phyloP scores from a whole-genome alignment of 2,888 invertebrate species.

The Callyntrura guangdongensis region DNA sequence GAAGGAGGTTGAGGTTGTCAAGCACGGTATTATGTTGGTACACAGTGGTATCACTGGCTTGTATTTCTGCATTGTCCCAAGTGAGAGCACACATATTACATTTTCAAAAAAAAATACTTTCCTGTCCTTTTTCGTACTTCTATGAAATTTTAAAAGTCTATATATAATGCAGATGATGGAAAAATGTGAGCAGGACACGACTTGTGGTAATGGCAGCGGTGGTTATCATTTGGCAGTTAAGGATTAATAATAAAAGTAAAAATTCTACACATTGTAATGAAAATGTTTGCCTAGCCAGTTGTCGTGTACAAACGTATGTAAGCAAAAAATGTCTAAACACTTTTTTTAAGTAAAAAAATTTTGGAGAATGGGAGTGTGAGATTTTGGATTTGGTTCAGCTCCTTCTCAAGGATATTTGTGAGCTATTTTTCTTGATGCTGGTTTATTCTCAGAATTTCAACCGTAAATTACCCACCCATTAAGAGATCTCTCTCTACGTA shows the following conservation, averaged over 20 bases:
- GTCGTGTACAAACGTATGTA: conserved; percentile 38
- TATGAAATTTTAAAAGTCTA: conserved; percentile 28
- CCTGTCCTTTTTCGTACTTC: conserved; percentile 32
- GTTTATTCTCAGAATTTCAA: conserved; percentile 73
- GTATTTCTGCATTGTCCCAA: not conserved
- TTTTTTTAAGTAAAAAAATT: conserved; percentile 66
- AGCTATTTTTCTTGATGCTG: conserved; percentile 66
- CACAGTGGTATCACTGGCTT: no score
- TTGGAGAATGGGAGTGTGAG: conserved; percentile 78
- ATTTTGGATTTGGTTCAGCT: conserved; percentile 79
- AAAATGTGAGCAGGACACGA: not conserved
- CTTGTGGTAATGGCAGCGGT: not conserved
- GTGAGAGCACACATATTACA: not conserved
- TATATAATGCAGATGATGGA: not conserved
- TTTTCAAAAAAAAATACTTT: conserved; percentile 33
- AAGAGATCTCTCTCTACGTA: conserved; percentile 50
- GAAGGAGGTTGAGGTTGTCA: conserved; percentile 75
- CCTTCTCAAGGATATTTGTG: conserved; percentile 76
- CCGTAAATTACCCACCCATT: conserved; percentile 79
- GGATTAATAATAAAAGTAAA: conserved; percentile 34
- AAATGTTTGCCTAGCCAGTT: conserved; percentile 52
- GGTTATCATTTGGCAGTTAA: not conserved
- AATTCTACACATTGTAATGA: not conserved
- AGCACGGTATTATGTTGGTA: not conserved
- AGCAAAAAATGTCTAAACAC: not conserved